Conservation (phyloP, 2,113 vertebrate genomes). For the Struthidea cinerea region DNA sequence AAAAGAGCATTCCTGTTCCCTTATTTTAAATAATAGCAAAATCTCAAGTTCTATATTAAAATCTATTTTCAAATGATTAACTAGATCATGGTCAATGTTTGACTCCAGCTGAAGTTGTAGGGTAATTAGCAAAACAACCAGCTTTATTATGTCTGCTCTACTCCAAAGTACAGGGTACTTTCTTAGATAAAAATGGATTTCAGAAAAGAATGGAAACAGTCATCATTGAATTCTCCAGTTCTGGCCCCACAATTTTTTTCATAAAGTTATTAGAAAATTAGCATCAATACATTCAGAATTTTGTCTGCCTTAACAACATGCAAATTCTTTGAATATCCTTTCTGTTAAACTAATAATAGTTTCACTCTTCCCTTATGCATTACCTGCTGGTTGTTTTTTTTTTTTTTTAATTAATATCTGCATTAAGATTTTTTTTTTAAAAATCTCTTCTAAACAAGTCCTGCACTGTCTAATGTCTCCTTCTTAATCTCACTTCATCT, state of each 20-base stretch:
- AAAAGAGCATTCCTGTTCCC: rapidly evolving
- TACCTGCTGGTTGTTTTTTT: rapidly evolving
- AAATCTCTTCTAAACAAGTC: background rate
- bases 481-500: background rate
- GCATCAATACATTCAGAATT: background rate
- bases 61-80: background rate
- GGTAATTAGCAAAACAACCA: background rate
- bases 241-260: rapidly evolving
- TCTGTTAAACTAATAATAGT: background rate
- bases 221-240: background rate
- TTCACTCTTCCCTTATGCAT: background rate
- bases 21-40: background rate
- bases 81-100: background rate
- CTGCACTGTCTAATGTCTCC: background rate
- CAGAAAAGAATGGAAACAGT: background rate
- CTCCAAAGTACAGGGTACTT: background rate
- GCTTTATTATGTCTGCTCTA: background rate
- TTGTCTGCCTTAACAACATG: background rate
- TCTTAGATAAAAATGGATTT: background rate
- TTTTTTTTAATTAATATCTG: background rate
- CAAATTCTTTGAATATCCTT: background rate
- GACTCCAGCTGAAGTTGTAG: background rate
- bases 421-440: rapidly evolving
- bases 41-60: background rate
- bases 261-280: background rate